phyloP scores from a whole-genome alignment of 2,797 vertebrate species.

The Chiroxiphia lanceolata region DNA sequence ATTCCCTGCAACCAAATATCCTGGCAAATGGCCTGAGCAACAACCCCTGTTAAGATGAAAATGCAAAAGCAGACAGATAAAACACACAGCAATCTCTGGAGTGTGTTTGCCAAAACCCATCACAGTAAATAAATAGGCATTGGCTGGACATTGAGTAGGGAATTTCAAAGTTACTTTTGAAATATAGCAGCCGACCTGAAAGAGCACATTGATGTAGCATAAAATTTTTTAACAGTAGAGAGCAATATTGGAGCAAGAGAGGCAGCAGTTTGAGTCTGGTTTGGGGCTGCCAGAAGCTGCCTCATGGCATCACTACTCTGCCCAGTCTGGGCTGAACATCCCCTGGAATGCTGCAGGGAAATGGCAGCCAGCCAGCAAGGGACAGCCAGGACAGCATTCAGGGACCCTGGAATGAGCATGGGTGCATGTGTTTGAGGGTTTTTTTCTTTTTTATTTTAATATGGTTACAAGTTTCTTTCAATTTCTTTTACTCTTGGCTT shows the following conservation, averaged over 20 bases:
- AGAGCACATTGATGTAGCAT: background rate
- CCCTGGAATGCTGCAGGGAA: background rate
- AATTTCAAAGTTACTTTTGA: background rate
- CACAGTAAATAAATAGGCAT: background rate
- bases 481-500: background rate
- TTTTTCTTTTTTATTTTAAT: background rate
- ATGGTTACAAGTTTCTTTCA: background rate
- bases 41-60: background rate
- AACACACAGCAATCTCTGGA: background rate
- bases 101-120: background rate
- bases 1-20: background rate
- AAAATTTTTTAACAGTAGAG: background rate
- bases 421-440: background rate
- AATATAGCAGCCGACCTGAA: background rate
- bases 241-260: background rate
- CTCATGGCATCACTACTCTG: background rate
- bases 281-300: background rate
- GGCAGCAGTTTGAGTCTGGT: background rate
- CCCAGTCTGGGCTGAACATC: background rate
- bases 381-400: background rate
- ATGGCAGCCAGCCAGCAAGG: background rate
- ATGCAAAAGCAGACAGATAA: background rate
- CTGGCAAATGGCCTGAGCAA: background rate
- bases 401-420: background rate
- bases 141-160: background rate